Percentiles rank a stretch among this genome's conserved stretches.
Conservation (phyloP, 1,140 invertebrate genomes). For the Ctenoplectra terminalis region DNA sequence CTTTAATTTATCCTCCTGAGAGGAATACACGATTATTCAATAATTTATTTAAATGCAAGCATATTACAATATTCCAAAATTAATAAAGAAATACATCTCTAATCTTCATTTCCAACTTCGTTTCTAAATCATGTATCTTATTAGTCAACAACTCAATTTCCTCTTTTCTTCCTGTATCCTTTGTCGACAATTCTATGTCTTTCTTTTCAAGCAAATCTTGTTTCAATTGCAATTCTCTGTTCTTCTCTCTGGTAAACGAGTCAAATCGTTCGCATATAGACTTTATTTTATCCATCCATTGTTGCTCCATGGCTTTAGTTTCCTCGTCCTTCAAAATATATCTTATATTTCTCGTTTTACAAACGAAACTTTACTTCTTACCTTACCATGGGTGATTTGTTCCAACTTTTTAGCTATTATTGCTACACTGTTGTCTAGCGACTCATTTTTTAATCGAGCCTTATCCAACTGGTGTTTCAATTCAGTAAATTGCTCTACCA, state of each 20-base stretch:
- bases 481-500: conserved; percentile 59
- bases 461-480: conserved; percentile 65
- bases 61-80: not conserved
- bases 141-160: conserved; percentile 65
- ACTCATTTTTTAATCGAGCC: conserved; percentile 54
- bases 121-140: conserved; percentile 70
- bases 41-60: conserved; percentile 16
- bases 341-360: conserved; percentile 14
- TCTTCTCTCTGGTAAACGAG: conserved; percentile 60
- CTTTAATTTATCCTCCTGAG: conserved; percentile 71
- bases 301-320: conserved; percentile 51
- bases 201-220: conserved; percentile 63
- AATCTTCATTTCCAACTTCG: conserved; percentile 68
- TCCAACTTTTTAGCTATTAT: conserved; percentile 56
- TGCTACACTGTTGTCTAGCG: conserved; percentile 53
- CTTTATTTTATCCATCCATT: conserved; percentile 64
- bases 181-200: conserved; percentile 60
- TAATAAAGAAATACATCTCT: conserved; percentile 67
- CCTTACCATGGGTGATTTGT: conserved; percentile 61
- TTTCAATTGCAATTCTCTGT: conserved; percentile 63
- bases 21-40: conserved; percentile 21
- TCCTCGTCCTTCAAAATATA: conserved; percentile 52
- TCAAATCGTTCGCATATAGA: conserved; percentile 54
- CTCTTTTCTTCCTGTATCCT: conserved; percentile 47
- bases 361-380: conserved; percentile 33